Evolutionary conservation across 2,797 vertebrate genomes (phyloP).

Genomic region (Microctenopoma stevenorrisi): DNA sequence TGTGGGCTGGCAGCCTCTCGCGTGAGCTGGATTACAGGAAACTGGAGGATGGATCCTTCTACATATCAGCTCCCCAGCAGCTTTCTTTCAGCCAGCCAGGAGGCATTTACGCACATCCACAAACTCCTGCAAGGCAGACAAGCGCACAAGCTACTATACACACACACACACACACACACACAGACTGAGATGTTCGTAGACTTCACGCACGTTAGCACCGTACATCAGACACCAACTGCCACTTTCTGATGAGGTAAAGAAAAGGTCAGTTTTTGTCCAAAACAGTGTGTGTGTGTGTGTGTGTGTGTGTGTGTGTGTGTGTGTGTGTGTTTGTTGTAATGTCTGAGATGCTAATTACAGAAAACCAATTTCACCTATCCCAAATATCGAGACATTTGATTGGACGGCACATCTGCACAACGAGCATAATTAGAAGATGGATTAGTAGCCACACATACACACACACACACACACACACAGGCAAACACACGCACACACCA

Average conservation of each 20-base stretch:
- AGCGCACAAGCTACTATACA: constrained; percentile 6
- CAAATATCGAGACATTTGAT: constrained; percentile 62
- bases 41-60: constrained; percentile 49
- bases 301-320: too few species aligned
- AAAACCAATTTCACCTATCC: constrained; percentile 50
- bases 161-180: constrained; percentile 1
- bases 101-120: constrained; percentile 46
- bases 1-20: constrained; percentile 50
- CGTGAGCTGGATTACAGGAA: constrained; percentile 63
- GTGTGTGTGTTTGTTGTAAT: constrained; percentile 13
- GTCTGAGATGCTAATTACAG: constrained; percentile 60
- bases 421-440: constrained; percentile 43
- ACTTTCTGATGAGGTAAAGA: constrained; percentile 54
- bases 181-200: neutral
- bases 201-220: constrained; percentile 23
- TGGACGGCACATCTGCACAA: constrained; percentile 63
- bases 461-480: constrained; percentile 13
- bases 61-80: constrained; percentile 58
- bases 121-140: constrained; percentile 19
- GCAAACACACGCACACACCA: constrained; percentile 2
- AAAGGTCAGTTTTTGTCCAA: constrained; percentile 50
- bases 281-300: neutral
- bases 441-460: neutral
- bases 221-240: neutral
- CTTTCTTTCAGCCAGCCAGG: constrained; percentile 42